phyloP scores from a whole-genome alignment of 2,888 invertebrate genomes.

The Oscheius sp. region DNA sequence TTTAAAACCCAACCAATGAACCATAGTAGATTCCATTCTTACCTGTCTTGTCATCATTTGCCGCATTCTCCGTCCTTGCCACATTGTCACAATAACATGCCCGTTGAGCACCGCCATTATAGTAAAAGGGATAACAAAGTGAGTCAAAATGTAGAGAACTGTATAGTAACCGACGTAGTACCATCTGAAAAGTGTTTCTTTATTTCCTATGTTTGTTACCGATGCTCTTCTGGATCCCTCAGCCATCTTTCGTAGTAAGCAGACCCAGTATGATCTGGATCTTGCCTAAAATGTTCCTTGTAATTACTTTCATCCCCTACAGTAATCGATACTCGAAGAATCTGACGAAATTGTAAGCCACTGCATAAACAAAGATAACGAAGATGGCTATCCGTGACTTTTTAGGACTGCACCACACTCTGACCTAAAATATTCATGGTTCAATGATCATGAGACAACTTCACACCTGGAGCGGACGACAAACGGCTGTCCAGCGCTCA shows the following conservation, averaged over 20 bases:
- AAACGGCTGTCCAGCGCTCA: conserved; percentile 68
- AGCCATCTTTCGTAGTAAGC: conserved; percentile 45
- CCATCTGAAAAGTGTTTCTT: conserved; percentile 33
- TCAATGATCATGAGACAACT: background rate
- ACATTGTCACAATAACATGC: conserved; percentile 59
- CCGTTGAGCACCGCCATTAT: conserved; percentile 64
- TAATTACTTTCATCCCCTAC: conserved; percentile 33
- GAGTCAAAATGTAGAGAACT: conserved; percentile 63
- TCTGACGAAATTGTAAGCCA: conserved; percentile 63
- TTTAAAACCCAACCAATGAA: too few species aligned
- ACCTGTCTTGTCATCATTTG: conserved; percentile 64
- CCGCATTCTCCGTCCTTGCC: conserved; percentile 55
- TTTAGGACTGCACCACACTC: conserved; percentile 64
- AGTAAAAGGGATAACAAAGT: conserved; percentile 66
- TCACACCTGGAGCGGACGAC: conserved; percentile 61
- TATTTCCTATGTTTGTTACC: conserved; percentile 18
- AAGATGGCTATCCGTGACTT: conserved; percentile 62
- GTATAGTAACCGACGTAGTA: conserved; percentile 67
- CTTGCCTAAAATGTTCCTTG: conserved; percentile 6
- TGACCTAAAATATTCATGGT: conserved; percentile 44
- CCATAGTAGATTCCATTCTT: too few species aligned
- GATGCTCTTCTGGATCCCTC: conserved; percentile 41
- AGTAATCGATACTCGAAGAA: conserved; percentile 66
- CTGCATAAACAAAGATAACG: conserved; percentile 55
- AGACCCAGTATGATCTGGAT: conserved; percentile 24